Evolutionary conservation across 2,888 invertebrate species (phyloP).

Genomic region (Plebejus melissa): DNA sequence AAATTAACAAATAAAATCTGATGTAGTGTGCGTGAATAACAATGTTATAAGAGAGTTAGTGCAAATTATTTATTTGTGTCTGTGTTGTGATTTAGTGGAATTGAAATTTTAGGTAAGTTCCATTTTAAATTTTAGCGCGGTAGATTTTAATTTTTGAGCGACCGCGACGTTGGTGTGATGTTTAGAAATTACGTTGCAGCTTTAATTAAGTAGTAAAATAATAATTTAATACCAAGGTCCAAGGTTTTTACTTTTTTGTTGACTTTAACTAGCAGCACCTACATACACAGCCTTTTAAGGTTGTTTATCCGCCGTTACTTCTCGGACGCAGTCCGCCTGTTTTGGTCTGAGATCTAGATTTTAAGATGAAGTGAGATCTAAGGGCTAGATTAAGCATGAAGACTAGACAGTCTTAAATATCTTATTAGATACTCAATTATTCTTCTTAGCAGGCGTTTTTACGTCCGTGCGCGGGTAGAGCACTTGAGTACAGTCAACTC

Average conservation of each 20-base stretch:
- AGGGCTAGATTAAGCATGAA: constrained; percentile 33
- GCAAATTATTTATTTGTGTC: constrained; percentile 39
- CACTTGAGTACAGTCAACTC: not conserved
- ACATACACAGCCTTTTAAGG: constrained; percentile 39
- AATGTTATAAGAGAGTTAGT: constrained; percentile 44
- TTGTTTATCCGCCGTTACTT: constrained; percentile 44
- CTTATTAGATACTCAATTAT: not conserved
- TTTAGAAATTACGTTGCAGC: not conserved
- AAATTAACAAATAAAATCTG: constrained; percentile 35
- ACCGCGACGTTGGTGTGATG: not conserved
- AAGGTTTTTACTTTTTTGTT: not conserved
- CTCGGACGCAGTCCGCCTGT: constrained; percentile 41
- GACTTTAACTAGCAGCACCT: not conserved
- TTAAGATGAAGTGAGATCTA: constrained; percentile 40
- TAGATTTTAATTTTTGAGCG: not conserved
- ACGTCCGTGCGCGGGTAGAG: not conserved
- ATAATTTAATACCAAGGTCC: not conserved
- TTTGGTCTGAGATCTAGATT: constrained; percentile 36
- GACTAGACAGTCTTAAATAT: not conserved
- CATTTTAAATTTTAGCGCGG: not conserved
- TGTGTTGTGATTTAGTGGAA: constrained; percentile 37
- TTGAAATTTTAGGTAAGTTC: constrained; percentile 24
- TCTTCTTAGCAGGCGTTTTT: not conserved
- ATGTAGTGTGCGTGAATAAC: constrained; percentile 41
- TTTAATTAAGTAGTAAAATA: not conserved